Percentiles rank a stretch among this genome's conserved stretches.
These are phyloP conservation scores for Pyrocephalus nanus DNA, from an alignment of 2,797 vertebrate species.

Conservation along the genomic window DNA sequence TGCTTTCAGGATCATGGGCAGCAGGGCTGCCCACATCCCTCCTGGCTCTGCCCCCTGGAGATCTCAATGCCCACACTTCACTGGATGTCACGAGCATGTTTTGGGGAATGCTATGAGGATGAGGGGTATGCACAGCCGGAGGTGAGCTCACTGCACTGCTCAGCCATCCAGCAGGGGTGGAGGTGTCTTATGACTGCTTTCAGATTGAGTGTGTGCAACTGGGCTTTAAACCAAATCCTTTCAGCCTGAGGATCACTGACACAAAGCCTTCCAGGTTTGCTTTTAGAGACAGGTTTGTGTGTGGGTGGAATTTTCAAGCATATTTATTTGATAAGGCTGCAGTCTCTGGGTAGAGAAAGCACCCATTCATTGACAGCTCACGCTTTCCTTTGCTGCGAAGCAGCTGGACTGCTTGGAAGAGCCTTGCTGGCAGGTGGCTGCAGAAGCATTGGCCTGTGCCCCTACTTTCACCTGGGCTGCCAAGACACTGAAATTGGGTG, in stretches of 20 bases:
- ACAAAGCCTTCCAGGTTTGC: not conserved
- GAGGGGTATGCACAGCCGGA: not conserved
- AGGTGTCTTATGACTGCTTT: not conserved
- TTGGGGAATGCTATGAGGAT: not conserved
- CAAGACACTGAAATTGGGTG: not conserved
- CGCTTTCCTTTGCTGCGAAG: accelerated
- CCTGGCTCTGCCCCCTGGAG: not conserved
- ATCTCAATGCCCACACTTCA: accelerated
- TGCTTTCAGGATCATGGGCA: not conserved
- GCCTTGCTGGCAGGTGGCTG: not conserved
- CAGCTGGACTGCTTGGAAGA: not conserved
- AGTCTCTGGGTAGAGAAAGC: not conserved
- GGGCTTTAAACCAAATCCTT: not conserved
- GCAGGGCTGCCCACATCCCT: not conserved
- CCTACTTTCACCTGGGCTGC: not conserved
- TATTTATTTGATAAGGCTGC: not conserved
- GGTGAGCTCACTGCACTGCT: not conserved
- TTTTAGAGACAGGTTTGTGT: not conserved
- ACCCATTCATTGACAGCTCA: accelerated
- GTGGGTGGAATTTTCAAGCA: not conserved
- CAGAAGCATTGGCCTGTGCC: not conserved
- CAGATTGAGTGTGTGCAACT: not conserved
- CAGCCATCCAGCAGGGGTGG: accelerated
- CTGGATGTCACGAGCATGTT: not conserved
- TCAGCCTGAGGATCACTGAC: not conserved